Conservation (phyloP, 64 coral and sea anemone genomes). For the Hydrozoanthus tunicans region DNA sequence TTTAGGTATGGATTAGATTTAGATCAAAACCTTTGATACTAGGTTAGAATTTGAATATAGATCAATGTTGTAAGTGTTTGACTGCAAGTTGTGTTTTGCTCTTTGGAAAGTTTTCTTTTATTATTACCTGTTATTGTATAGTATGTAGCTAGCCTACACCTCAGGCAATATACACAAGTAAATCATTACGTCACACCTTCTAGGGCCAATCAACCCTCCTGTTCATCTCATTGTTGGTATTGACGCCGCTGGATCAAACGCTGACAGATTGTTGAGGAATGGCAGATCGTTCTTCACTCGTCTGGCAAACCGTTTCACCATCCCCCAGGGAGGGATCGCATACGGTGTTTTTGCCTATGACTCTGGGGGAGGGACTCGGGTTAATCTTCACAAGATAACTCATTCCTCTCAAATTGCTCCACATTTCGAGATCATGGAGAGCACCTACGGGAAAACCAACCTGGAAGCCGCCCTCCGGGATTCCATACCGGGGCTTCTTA, state of each 20-base stretch:
- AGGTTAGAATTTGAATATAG: too few species aligned
- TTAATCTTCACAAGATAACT: constrained; percentile 8
- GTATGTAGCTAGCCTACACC: too few species aligned
- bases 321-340: constrained; percentile 16
- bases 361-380: constrained; percentile 17
- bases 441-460: constrained; percentile 38
- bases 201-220: constrained; percentile 13
- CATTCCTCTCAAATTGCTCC: constrained; percentile 36
- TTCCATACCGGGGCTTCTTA: constrained; percentile 29
- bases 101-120: too few species aligned
- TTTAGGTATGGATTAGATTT: too few species aligned
- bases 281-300: constrained; percentile 37
- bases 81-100: too few species aligned
- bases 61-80: too few species aligned
- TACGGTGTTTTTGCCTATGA: constrained; percentile 33
- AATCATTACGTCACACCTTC: not conserved
- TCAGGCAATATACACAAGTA: too few species aligned
- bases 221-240: constrained; percentile 49
- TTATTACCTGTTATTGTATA: too few species aligned
- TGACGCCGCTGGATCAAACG: constrained; percentile 16
- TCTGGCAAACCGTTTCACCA: constrained; percentile 26
- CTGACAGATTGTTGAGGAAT: not conserved
- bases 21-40: too few species aligned
- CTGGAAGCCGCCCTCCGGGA: constrained; percentile 37
- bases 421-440: constrained; percentile 35